Base-by-base conservation (phyloP, 2,113 vertebrate genomes). In the Oncorhynchus mykiss region DNA sequence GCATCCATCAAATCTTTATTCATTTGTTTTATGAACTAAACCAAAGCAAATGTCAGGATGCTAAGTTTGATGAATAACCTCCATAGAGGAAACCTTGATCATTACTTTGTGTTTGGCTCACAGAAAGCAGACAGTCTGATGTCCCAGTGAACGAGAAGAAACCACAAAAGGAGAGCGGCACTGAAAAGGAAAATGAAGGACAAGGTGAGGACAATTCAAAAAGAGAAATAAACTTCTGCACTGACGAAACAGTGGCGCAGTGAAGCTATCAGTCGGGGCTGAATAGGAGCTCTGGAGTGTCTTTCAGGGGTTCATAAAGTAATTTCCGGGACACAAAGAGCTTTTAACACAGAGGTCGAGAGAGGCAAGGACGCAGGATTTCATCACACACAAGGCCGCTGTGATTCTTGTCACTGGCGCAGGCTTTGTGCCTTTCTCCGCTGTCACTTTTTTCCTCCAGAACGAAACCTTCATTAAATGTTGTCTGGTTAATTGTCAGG, bases 301-400 rank as follows among this genome's bases (percentile, higher is more conserved):
- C 82, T 91, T 92, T 92, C 87, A 91, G 80, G 79, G 81, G 84
- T 91, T 88, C 87, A 90, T 87, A 89, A 93, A 93, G 92, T 90
- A 92, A 91, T 90, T 92, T 93, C 78, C 87, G 82, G 11, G 60
- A 87, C 86, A 91, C 89, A 90, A 92, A 91, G 88, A 90, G 87
- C 90, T 88, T 91, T 92, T 91, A 90, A 89, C 88, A 86, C 80
- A 82, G 78, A 90, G 86, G 88, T 82, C 80, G 2, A 45, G 69
- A 57, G 84, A 89, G 75, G 83, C 91, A 91, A 93, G 91, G 90
- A 80, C 83, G 78, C 75, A 67, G 78, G 84, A 90, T 89, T 89
- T 91, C 82, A 91, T 89, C 81, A 88, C 88, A 88, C 71, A 83
- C 88, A 92, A 92, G 91, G 92, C 80, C 62, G 25, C 71, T 79